Evolutionary conservation across 2,888 invertebrate genomes (phyloP), one percentile per base, ranked within the genome.

Genomic region (Polia nebulosa): DNA sequence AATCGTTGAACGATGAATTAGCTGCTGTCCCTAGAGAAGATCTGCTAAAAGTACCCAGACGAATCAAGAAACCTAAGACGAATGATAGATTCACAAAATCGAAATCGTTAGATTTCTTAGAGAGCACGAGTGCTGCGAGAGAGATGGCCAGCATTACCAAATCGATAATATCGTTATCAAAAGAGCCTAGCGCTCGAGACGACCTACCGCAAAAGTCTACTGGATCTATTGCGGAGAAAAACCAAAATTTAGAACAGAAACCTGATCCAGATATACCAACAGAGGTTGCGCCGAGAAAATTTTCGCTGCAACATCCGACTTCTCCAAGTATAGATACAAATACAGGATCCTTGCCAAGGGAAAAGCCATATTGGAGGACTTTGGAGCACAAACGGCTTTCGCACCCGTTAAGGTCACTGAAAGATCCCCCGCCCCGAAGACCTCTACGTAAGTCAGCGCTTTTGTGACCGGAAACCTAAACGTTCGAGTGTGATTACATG

Each of bases 301-400:
- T 90, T 11, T 95, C 94, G 0, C 86, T 94, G n/a, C 94, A 94
- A 85, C 83, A 74, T n/a, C 90, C 90, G 45, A 88, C 82, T 36
- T 66, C 86, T 27, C 84, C 90, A 2, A 86, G 71, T 47, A 71
- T 87, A 15, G 89, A 90, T 7, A 70, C 88, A 1, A 88, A 91
- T 58, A 92, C 93, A 2, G 91, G 93, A 11, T 94, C 94, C 2
- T 85, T 93, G 71, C 93, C 93, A 17, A 88, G 93, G 20, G 88
- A 89, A 58, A 93, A 93, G 77, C 90, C 92, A 11, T 95, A 95
- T 72, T 95, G 95, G 95, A 94, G 92, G 89, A 95, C 92, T 17
- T 83, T 92, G 88, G 95, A 94, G 76, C 95, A 95, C 85, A 95
- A 95, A 88, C 87, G 95, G 61, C 89, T 95, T 70, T 95, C 95